Evolutionary conservation across 1,140 invertebrate genomes (phyloP).

Genomic region (Elysia chlorotica): DNA sequence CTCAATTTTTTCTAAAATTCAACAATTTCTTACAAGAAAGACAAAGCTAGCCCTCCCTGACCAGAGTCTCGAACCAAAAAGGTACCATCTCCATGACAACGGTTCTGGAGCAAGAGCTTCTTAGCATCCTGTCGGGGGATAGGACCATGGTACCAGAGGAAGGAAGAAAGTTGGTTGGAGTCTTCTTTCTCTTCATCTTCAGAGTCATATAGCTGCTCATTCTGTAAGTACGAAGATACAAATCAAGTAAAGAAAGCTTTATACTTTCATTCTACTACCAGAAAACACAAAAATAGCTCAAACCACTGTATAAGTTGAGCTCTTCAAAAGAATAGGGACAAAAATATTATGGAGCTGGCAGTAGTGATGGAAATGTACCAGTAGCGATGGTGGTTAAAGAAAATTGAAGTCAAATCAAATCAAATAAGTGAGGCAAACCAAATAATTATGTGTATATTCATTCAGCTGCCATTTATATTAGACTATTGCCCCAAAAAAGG

Average conservation of each 20-base stretch:
- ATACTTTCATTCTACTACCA: background rate
- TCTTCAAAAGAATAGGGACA: no score
- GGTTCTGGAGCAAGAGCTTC: constrained; percentile 71
- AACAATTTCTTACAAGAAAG: constrained; percentile 73
- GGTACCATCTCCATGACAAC: constrained; percentile 85
- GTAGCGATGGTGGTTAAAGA: no score
- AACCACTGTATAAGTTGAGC: no score
- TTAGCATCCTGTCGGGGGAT: constrained; percentile 77
- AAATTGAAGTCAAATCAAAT: no score
- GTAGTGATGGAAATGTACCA: no score
- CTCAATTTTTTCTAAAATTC: background rate
- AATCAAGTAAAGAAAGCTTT: background rate
- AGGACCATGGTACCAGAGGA: constrained; percentile 88
- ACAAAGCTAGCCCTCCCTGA: constrained; percentile 91
- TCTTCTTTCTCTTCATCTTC: constrained; percentile 73
- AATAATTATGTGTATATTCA: no score
- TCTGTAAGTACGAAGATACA: constrained; percentile 22
- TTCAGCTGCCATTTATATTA: no score
- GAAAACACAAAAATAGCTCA: background rate
- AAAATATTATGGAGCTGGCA: no score
- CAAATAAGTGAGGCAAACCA: no score
- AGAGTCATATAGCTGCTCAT: no score
- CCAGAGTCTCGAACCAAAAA: constrained; percentile 93
- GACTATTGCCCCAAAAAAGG: no score
- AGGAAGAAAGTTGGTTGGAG: constrained; percentile 77